Evolutionary conservation across 2,113 vertebrate genomes (phyloP).

Genomic region (Vulpes vulpes): DNA sequence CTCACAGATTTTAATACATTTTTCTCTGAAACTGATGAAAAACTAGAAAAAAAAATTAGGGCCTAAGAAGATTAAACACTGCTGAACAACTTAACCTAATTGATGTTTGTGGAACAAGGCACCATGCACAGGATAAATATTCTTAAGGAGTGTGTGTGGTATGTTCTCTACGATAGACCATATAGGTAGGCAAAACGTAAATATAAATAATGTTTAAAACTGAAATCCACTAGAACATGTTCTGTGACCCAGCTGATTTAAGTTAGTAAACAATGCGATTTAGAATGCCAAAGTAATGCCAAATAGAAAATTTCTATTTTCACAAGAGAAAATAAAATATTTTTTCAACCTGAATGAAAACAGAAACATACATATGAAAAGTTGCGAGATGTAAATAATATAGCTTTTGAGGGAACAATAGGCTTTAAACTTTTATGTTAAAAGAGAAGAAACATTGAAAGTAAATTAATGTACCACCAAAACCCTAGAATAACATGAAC

Average conservation of each 20-base stretch:
- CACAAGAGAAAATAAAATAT: not conserved
- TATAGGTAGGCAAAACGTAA: not conserved
- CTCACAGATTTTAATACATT: not conserved
- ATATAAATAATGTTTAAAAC: not conserved
- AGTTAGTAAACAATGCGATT: not conserved
- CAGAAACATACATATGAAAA: not conserved
- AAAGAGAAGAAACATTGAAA: not conserved
- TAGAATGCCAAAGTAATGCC: not conserved
- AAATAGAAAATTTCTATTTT: not conserved
- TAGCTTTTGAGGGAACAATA: not conserved
- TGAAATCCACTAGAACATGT: not conserved
- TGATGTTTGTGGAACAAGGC: not conserved
- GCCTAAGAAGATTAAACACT: not conserved
- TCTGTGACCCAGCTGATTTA: not conserved
- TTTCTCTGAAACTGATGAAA: not conserved
- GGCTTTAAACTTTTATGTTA: not conserved
- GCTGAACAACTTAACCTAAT: not conserved
- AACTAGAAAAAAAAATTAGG: not conserved
- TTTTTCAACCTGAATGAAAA: conserved; percentile 18
- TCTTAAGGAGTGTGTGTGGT: not conserved
- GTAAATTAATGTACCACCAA: not conserved
- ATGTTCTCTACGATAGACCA: not conserved
- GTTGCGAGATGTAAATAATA: not conserved
- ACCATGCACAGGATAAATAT: not conserved
- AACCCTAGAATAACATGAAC: not conserved